A percentile compares a stretch with the other conserved stretches of the same genome.
Conservation (phyloP, 2,113 vertebrate genomes). For the Rhagologus leucostigma region DNA sequence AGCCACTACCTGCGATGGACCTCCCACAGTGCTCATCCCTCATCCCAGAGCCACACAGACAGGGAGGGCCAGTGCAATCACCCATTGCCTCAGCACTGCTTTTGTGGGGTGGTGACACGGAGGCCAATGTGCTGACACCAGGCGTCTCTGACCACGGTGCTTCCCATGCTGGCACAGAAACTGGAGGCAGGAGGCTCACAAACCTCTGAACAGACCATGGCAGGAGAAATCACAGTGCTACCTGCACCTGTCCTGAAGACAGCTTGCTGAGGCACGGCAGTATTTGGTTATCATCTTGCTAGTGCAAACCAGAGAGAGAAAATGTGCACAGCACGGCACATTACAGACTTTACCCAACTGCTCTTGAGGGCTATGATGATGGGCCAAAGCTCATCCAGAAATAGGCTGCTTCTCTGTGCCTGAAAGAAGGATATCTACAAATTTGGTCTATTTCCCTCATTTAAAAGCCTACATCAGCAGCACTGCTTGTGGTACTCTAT, state of each 20-base stretch:
- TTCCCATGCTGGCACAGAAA: background rate
- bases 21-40: background rate
- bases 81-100: background rate
- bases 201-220: background rate
- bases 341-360: background rate
- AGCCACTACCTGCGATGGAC: too few relatives aligned
- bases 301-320: background rate
- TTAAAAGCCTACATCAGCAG: background rate
- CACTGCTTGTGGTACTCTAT: background rate
- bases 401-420: background rate
- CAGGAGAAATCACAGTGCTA: background rate
- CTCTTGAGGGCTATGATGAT: background rate
- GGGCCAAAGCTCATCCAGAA: background rate
- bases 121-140: background rate
- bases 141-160: fast-evolving
- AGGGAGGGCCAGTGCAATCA: background rate
- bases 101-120: background rate
- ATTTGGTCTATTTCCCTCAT: background rate
- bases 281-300: background rate
- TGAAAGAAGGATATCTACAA: background rate
- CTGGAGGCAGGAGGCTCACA: background rate
- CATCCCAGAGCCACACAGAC: background rate
- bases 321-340: background rate
- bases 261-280: background rate
- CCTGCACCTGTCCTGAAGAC: background rate